Evolutionary conservation across 1,140 invertebrate genomes (phyloP), one percentile per base, ranked within the genome.

Genomic region (Camponotus pennsylvanicus): DNA sequence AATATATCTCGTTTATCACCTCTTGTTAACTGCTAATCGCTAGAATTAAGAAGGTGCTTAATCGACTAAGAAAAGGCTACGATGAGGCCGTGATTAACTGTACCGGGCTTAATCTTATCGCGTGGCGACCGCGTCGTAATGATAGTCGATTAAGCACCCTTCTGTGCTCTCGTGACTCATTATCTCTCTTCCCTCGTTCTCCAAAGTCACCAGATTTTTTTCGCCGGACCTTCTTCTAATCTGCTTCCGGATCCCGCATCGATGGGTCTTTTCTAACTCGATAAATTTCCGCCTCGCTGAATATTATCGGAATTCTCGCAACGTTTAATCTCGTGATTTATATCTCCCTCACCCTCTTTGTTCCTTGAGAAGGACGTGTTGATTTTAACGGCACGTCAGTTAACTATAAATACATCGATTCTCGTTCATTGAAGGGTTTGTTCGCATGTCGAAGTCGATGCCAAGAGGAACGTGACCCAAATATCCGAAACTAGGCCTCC

Each of bases 371-470:
- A 42, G 42, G 52, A 21, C 21, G 11, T 18, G 18, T 37, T 6
- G 27, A 21, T 59, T 27, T 75, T 49, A 40, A 3, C 6, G 84
- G 27, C 27, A 27, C 13, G 76, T 27, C n/a, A 15, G 13, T 55
- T 34, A n/a, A n/a, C n/a, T 88, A 77, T 82, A 86, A 89, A 86
- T 89, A 88, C 69, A 86, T 76, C 59, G 32, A 89, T 88, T 80
- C 76, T 63, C 86, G 49, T 80, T 57, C 76, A 86, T 88, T 73
- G 76, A 70, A 57, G 42, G 9, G 73, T 63, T 69, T 32, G 61
- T 55, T 52, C 21, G 57, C 27, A 42, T 80, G n/a, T 63, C 27
- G 27, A 34, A 49, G 27, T 32, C 55, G 75, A 70, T 86, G 88
- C 88, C 88, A 86, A 89, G 45, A 69, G 73, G 67, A 79, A 34